Percentiles rank a stretch among this genome's conserved stretches.
Evolutionary conservation across 2,797 vertebrate species (phyloP).

Genomic region (Eleutherodactylus coqui): DNA sequence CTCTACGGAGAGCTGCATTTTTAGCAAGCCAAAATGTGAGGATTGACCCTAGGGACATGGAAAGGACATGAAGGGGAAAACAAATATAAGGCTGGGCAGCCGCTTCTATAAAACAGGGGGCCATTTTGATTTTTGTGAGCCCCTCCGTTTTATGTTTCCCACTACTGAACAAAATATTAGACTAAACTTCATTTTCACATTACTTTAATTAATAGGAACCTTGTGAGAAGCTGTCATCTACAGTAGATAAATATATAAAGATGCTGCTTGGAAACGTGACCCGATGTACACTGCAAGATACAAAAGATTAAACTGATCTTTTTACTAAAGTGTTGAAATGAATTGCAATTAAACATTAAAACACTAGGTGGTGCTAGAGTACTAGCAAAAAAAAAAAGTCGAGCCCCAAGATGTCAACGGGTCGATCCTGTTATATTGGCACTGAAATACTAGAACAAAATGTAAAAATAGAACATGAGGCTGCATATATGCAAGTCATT

Average conservation of each 20-base stretch:
- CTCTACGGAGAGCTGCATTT: too few species aligned
- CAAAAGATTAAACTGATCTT: neutral
- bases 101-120: neutral
- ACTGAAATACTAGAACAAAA: slow-evolving; percentile 35
- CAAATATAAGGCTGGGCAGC: neutral
- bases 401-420: neutral
- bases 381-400: neutral
- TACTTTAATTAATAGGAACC: neutral
- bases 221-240: neutral
- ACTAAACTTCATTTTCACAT: too few species aligned
- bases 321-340: neutral
- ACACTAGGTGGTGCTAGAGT: slow-evolving; percentile 48
- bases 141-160: too few species aligned
- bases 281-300: neutral
- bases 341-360: neutral
- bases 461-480: slow-evolving; percentile 48
- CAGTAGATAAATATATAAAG: neutral
- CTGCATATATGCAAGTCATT: slow-evolving; percentile 38
- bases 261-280: neutral
- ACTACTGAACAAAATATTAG: too few species aligned
- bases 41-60: too few species aligned
- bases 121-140: neutral
- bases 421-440: slow-evolving; percentile 10
- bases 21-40: too few species aligned
- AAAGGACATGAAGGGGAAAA: neutral